Base-by-base conservation (phyloP, 2,888 invertebrate genomes). In the Synergus japonicus region DNA sequence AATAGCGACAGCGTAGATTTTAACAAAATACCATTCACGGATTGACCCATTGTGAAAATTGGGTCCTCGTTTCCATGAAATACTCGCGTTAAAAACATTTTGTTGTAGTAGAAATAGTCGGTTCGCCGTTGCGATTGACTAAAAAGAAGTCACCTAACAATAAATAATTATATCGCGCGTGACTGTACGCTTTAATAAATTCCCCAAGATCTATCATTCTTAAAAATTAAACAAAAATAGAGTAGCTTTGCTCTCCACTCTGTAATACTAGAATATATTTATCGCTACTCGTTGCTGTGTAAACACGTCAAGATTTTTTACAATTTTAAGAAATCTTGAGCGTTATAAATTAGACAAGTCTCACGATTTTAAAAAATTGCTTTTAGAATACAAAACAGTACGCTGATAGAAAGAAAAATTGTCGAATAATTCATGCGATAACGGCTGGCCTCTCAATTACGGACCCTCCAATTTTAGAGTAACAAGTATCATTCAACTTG, bases 401-500 rank as follows among this genome's bases (percentile, higher is more conserved):
- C 76, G 78, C 18, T 78, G 81, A 83, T 79, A 80, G 43, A 54
- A 78, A 79, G 78, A 78, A 66, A 79, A 76, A 69, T 64, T 44
- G 49, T 81, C 80, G 67, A 78, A 78, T 78, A 79, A 81, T 79
- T 77, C 67, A 77, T 77, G 77, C 54, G 43, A 77, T 22, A 76
- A 79, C 64, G 78, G 67, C 76, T 79, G 65, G 67, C 76, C 81
- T 82, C 80, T 79, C 81, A 79, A 80, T 82, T 79, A 81, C 82
- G 78, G 77, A 82, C 79, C 82, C 82, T 78, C 80, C 79, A 79
- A 73, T 82, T 83, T 79, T 73, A 64, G 65, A 81, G 79, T 81
- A 86, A 84, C 83, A 85, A 87, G 84, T 83, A 82, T 83, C 82
- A 77, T 80, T 29, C 77, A 78, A 81, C 84, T 86, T 85, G 87